Conservation (phyloP, 2,797 vertebrate species). For the Sebastes alutus region DNA sequence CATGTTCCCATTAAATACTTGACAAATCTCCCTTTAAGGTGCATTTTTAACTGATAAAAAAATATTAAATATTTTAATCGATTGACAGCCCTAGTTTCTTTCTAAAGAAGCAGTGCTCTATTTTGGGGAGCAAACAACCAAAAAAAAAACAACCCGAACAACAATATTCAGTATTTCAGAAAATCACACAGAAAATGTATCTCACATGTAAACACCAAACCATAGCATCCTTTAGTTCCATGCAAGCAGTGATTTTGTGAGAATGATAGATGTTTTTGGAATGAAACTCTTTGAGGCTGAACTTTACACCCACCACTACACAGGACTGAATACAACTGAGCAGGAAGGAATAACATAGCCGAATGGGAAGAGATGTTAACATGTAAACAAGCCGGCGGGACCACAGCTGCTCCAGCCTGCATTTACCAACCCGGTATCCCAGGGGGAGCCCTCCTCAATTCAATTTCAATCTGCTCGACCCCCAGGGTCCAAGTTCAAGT, state of each 20-base stretch:
- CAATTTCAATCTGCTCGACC: constrained; percentile 80
- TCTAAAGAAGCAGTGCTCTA: not conserved
- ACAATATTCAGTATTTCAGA: not conserved
- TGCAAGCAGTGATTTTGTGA: constrained; percentile 1
- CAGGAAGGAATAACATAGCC: constrained; percentile 4
- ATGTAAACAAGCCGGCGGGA: constrained; percentile 61
- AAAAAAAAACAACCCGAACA: not conserved
- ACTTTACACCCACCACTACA: constrained; percentile 9
- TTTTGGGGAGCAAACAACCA: not conserved
- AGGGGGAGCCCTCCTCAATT: constrained; percentile 94
- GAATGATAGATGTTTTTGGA: constrained; percentile 17
- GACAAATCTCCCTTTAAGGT: too few relatives aligned
- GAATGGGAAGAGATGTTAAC: constrained; percentile 45
- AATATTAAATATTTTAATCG: too few relatives aligned
- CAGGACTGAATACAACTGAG: constrained; percentile 11
- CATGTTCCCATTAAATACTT: too few relatives aligned
- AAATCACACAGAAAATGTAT: not conserved
- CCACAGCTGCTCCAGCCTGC: constrained; percentile 76
- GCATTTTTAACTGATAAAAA: too few relatives aligned
- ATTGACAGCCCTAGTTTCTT: not conserved
- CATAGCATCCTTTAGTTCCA: not conserved
- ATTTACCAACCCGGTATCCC: constrained; percentile 91
- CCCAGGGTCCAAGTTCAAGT: constrained; percentile 91
- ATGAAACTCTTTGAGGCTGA: not conserved
- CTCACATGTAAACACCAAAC: not conserved